Evolutionary conservation across 2,888 invertebrate species (phyloP).

Genomic region (Folsomia manolachei): DNA sequence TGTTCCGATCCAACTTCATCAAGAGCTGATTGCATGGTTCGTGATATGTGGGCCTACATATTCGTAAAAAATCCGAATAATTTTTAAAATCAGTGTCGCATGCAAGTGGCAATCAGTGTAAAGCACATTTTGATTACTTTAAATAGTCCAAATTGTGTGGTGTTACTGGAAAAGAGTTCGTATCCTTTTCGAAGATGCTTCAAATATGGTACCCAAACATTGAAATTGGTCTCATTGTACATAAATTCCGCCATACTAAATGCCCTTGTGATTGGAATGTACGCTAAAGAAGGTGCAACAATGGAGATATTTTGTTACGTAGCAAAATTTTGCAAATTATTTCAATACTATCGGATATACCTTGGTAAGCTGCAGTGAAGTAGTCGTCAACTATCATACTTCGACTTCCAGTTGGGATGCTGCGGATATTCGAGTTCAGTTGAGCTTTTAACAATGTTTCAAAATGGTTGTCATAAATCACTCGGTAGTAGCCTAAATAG

Average conservation of each 20-base stretch:
- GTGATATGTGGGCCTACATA: not conserved
- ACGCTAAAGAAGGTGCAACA: too few species aligned
- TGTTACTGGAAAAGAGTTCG: not conserved
- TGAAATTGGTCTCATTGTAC: constrained; percentile 16
- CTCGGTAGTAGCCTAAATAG: constrained; percentile 28
- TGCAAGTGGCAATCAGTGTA: too few species aligned
- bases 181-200: constrained; percentile 20
- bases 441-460: constrained; percentile 5
- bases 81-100: too few species aligned
- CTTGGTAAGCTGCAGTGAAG: constrained; percentile 21
- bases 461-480: constrained; percentile 26
- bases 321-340: too few species aligned
- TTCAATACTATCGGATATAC: too few species aligned
- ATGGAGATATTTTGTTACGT: too few species aligned
- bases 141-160: not conserved
- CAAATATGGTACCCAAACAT: constrained; percentile 22
- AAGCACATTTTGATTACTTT: too few species aligned
- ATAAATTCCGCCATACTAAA: constrained; percentile 22
- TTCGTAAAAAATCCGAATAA: not conserved
- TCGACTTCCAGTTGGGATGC: constrained; percentile 11
- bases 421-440: not conserved
- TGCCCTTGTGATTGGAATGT: constrained; percentile 17
- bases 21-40: not conserved
- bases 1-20: not conserved
- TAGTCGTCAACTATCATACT: constrained; percentile 30